These are phyloP conservation scores for Haplotaxodon microlepis DNA, from an alignment of 2,113 vertebrate genomes.

Conservation along the genomic window DNA sequence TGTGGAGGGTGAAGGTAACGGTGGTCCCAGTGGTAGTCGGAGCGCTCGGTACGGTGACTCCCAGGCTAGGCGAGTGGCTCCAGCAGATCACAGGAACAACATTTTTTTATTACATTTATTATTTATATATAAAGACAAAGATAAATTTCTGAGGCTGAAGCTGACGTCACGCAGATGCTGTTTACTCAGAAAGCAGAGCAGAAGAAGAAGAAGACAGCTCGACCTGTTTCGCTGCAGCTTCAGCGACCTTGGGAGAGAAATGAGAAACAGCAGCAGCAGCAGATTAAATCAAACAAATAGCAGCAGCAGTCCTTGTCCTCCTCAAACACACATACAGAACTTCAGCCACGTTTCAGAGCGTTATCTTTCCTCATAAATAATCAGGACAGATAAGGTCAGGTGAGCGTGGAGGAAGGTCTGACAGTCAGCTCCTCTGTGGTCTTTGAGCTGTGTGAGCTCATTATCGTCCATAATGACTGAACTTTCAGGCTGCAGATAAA, in stretches of 20 bases:
- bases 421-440: background rate
- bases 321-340: background rate
- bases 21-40: background rate
- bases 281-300: background rate
- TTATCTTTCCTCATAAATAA: background rate
- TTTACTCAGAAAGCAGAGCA: constrained; percentile 2
- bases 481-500: background rate
- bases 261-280: background rate
- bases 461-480: background rate
- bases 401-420: background rate
- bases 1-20: background rate
- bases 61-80: background rate
- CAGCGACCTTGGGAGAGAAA: constrained; percentile 1
- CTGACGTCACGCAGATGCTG: background rate
- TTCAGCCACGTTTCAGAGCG: background rate
- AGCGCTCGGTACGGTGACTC: rapidly evolving
- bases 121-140: background rate
- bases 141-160: background rate
- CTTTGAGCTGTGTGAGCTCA: background rate
- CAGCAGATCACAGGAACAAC: background rate
- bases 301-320: background rate
- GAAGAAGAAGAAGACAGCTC: background rate
- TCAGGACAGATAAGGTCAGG: background rate
- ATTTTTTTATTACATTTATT: background rate
- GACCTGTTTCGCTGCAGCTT: background rate